A percentile compares a stretch with the other conserved stretches of the same genome.
phyloP scores from a whole-genome alignment of 2,888 invertebrate species.

The Meiosimyza decipiens region DNA sequence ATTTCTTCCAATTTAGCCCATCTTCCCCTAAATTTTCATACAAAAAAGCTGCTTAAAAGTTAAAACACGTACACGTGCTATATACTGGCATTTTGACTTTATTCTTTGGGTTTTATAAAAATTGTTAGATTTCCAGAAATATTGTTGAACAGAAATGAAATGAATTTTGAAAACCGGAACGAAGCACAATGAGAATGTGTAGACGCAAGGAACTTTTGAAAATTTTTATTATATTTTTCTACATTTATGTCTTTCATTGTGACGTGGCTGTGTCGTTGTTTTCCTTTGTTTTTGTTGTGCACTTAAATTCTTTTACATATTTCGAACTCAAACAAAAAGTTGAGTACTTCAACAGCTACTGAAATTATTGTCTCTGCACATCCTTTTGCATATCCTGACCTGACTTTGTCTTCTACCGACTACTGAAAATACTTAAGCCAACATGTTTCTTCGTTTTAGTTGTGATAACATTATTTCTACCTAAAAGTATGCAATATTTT shows the following conservation, averaged over 20 bases:
- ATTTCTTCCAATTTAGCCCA: too few species aligned
- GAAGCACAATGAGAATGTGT: background rate
- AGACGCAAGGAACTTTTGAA: background rate
- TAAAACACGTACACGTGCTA: too few species aligned
- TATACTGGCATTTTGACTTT: too few species aligned
- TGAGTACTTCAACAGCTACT: constrained; percentile 17
- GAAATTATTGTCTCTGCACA: constrained; percentile 15
- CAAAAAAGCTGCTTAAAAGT: too few species aligned
- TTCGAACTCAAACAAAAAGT: constrained; percentile 16
- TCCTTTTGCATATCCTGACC: constrained; percentile 8
- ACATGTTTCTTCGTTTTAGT: constrained; percentile 26
- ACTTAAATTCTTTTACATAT: background rate
- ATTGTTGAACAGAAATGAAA: background rate
- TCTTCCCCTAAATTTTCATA: too few species aligned
- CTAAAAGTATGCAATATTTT: constrained; percentile 23
- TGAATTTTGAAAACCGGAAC: background rate
- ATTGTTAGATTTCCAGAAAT: background rate
- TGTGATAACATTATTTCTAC: constrained; percentile 17
- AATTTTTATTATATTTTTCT: background rate
- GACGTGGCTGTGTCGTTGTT: background rate
- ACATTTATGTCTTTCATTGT: background rate
- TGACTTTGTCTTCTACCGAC: background rate
- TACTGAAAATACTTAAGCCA: constrained; percentile 5
- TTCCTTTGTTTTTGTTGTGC: background rate
- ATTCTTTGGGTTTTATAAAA: too few species aligned